Base-by-base conservation (phyloP, 2,888 invertebrate species). In the Myopa tessellatipennis region DNA sequence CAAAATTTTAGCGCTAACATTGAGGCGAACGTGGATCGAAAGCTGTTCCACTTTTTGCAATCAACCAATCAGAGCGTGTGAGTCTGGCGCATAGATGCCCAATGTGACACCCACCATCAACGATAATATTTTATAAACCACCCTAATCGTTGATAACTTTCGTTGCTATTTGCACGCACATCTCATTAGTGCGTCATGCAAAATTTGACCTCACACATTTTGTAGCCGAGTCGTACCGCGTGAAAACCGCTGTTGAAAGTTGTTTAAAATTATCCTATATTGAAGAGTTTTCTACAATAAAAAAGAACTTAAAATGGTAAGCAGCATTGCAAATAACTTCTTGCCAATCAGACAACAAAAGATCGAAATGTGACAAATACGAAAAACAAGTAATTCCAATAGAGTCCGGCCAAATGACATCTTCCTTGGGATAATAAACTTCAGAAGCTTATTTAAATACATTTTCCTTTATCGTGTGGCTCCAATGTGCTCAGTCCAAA, bases 261-360 rank as follows among this genome's bases (percentile, higher is more conserved):
- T 55, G 52, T 82, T 81, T 68, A 74, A 80, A 72, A 79, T 78
- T 80, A 75, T 5, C 26, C 0, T 26, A 16, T 77, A 63, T 70
- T 68, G 45, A 34, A 68, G 72, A 80, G 63, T 74, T 70, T 65
- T 34, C 34, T n/a, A 38, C 34, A 71, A 4, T 8, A 34, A 14
- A 73, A 73, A 84, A 83, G 82, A 82, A 78, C 83, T 81, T 80
- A 86, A 84, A 80, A 87, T 87, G 87, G 87, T 87, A 83, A 86
- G 87, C 77, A 76, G 61, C 12, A 3, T 7, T 58, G 79, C 67
- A 87, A 86, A 87, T 58, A 36, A 40, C 34, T 6, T 34, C 1
- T 38, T 0, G 10, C 10, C 12, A 65, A 6, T 38, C 4, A 65
- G 4, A 26, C 26, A 61, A 3, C n/a, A 26, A 26, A 26, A 26